Percentiles rank a stretch among this genome's conserved stretches.
Evolutionary conservation across 2,888 invertebrate genomes (phyloP).

Genomic region (Limnephilus lunatus): DNA sequence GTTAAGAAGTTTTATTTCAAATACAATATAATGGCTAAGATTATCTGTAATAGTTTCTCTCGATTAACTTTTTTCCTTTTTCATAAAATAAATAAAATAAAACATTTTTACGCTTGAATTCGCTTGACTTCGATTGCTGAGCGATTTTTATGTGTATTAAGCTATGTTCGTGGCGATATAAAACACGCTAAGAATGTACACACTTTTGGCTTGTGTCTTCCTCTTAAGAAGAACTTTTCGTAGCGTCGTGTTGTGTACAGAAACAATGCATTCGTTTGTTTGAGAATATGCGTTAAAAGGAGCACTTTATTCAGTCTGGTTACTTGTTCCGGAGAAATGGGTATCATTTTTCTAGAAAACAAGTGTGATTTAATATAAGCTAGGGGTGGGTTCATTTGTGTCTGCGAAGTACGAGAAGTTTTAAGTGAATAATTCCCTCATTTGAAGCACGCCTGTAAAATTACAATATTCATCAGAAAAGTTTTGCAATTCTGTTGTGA

Average conservation of each 20-base stretch:
- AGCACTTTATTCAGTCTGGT: not conserved
- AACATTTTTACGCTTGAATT: no score
- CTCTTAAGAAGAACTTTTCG: not conserved
- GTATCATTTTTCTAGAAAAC: slow-evolving; percentile 2
- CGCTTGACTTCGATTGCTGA: no score
- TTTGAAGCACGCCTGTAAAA: not conserved
- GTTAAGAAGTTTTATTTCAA: no score
- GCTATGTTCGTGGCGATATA: no score
- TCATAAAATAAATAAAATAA: no score
- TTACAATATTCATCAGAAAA: slow-evolving; percentile 2
- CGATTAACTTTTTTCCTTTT: no score
- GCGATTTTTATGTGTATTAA: no score
- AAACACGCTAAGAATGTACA: no score
- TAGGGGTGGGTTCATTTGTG: not conserved
- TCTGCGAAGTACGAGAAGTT: not conserved
- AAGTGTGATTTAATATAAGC: slow-evolving; percentile 2
- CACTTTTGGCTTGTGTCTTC: no score
- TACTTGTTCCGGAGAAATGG: not conserved
- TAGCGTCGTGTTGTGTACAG: not conserved
- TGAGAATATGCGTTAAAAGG: not conserved
- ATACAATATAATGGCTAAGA: no score
- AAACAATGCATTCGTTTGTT: not conserved
- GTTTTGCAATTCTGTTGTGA: not conserved
- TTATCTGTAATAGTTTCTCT: no score
- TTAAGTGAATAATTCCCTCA: not conserved